Base-by-base conservation (phyloP, 2,797 vertebrate genomes). In the Cyclopterus lumpus region DNA sequence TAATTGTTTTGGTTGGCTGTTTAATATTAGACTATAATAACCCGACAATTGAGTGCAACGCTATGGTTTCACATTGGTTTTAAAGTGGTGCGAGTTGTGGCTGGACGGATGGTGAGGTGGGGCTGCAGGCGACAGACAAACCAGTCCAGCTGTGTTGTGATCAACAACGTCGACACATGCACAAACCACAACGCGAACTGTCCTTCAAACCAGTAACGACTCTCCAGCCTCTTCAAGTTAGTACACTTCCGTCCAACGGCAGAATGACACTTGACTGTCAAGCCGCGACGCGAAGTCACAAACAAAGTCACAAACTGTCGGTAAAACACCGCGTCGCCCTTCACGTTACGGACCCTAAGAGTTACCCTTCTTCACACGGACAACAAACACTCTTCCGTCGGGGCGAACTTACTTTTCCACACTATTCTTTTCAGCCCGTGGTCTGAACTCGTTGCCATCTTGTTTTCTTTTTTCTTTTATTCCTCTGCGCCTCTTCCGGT, bases 371-470 rank as follows among this genome's bases (percentile, higher is more conserved):
- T 67, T 59, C 5, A 18, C 3, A 14, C 8, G 26, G 0, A 2
- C 1, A 48, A 2, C 0, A 36, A 71, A 67, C 34, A 30, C 5
- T 53, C 2, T 61, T 2, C 3, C 6, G 2, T 2, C 18, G 20
- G 6, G 28, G 1, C 10, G 0, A 64, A 95, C 95, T 95, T 94
- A 96, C 96, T 95, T 89, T 95, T 94, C 95, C 95, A 96, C 83
- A 96, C 94, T 71, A 92, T 63, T 73, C 79, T 87, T 61, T 92
- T 95, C 34, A 96, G 89, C n/a, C 95, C 95, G 86, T 92, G 73
- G 0, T 95, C 94, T 7, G 90, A 38, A 6, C 65, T 86, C 5
- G 94, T 28, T 88, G 95, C 95, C 95, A 96, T 96, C 77, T 95
- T 95, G 88, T 57, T 81, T 86, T 63, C 64, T 61, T 58, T 80